These are phyloP conservation scores for Pegoplata infirma DNA, from an alignment of 2,888 invertebrate genomes.

Conservation along the genomic window DNA sequence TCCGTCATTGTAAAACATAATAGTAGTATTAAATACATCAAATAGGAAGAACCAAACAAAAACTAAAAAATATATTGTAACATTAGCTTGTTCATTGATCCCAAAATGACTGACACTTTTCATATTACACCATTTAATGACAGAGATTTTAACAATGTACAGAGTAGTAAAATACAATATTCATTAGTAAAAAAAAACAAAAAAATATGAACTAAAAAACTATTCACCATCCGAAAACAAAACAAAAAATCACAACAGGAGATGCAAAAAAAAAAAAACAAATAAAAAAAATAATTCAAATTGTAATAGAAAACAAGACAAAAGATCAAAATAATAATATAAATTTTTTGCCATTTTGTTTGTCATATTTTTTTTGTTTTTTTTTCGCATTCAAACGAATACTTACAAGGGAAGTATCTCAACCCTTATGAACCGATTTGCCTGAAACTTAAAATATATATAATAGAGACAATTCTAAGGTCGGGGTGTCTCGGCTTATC, in stretches of 20 bases:
- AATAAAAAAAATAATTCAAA: background rate
- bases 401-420: no score
- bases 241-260: slow-evolving; percentile 10
- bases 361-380: background rate
- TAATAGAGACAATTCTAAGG: no score
- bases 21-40: no score
- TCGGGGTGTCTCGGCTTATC: no score
- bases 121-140: background rate
- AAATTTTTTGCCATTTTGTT: slow-evolving; percentile 27
- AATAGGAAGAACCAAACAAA: no score
- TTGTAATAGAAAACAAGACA: background rate
- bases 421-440: no score
- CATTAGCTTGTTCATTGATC: background rate
- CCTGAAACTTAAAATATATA: no score
- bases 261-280: background rate
- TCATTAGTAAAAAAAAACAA: background rate
- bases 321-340: slow-evolving; percentile 1
- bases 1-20: no score
- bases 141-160: background rate
- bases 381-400: slow-evolving; percentile 1
- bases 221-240: background rate
- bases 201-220: background rate
- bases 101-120: background rate
- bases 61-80: no score
- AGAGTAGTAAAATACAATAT: background rate